Evolutionary conservation across 1,140 invertebrate species (phyloP), one percentile per base, ranked within the genome.

Genomic region (Dinothrombium tinctorium): DNA sequence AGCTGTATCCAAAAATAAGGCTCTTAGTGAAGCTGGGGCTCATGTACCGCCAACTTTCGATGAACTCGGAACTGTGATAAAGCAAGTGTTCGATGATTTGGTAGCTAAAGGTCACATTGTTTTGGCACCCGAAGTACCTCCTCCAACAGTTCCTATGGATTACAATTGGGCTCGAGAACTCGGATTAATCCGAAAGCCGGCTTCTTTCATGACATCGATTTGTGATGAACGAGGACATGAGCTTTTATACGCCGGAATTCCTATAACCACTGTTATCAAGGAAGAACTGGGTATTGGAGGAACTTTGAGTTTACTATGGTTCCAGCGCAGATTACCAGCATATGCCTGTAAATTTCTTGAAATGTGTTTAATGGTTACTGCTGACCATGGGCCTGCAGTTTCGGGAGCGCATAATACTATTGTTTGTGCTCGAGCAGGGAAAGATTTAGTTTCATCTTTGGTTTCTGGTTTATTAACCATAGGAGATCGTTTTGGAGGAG

Each of bases 321-420:
- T 98, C 70, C 90, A 96, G 57, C 70, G 87, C 28, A 81, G 86
- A 52, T 62, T 99, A 12, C 90, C 92, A 0, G 63, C 73, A 0
- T 87, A 87, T 58, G 87, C 87, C 20, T 83, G 80, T 57, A 90
- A 92, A 62, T 99, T 98, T 67, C 75, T 98, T 49, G 94, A 99
- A 65, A 94, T 98, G 81, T 92, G 89, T 54, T 62, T 99, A 22
- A 95, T 99, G 73, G 78, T 99, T 23, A 98, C 94, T 0, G 94
- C 94, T 36, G 94, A 98, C 65, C 94, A 98, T 58, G 94, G 92
- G 22, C 92, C 94, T 0, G 94, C 92, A 9, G 94, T 99, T 0
- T 92, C 84, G 7, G 94, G 92, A 14, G 92, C 92, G 0, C 92
- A 98, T 57, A 99, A 99, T 58, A 98, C 92, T 12, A 98, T 99